Evolutionary conservation across 2,797 vertebrate genomes (phyloP), one percentile per base, ranked within the genome.

Genomic region (Netta rufina): DNA sequence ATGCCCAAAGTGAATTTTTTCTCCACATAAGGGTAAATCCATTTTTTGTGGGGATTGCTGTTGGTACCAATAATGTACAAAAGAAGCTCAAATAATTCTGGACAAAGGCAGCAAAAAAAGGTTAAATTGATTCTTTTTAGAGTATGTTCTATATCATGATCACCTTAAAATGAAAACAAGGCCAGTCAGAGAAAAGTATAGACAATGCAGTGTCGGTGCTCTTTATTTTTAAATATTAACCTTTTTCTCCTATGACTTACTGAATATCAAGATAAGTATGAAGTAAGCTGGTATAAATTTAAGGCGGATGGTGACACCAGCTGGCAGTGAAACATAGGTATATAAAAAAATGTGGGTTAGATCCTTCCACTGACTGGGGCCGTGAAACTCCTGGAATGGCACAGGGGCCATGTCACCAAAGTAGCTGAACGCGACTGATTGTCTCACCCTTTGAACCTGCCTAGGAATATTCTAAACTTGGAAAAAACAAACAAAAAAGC

Each of bases 271-370:
- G 54, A 4, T 41, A 86, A 84, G 10, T 24, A 11, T 69, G 62
- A 56, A 82, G 56, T 76, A 84, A 89, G 11, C 13, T 64, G 25
- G n/a, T 53, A 76, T 93, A 82, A 92, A 79, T 87, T 87, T 64
- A 85, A 94, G 61, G 91, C 67, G 58, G 38, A 41, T 71, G 87
- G 56, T 91, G 78, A 89, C 87, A 93, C 79, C 91, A 95, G 69
- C 84, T 96, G 91, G 72, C 70, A 49, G n/a, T 80, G 82, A 87
- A 80, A 93, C 64, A 71, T 1, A 32, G 25, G 8, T 54, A 25
- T 36, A 30, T 79, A 41, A 11, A 32, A 13, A 13, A 58, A 6
- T 5, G 10, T 21, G 85, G 62, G 38, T 25, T 73, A 70, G 41
- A 24, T 51, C n/a, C 39, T 58, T 73, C 19, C 7, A 8, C 6